phyloP scores from a whole-genome alignment of 1,140 invertebrate species.

The Drosophila jambulina region DNA sequence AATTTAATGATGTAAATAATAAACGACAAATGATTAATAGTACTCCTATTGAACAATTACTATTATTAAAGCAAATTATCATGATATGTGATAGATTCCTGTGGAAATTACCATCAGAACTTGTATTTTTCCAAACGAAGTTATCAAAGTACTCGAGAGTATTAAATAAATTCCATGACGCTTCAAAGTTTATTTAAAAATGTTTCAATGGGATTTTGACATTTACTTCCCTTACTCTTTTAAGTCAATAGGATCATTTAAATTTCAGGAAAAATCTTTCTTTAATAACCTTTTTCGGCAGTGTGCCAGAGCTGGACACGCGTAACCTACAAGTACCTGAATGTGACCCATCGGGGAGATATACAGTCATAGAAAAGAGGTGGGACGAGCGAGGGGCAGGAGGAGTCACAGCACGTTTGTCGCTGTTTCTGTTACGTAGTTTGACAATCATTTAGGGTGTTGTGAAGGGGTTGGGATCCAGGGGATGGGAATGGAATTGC shows the following conservation, averaged over 20 bases:
- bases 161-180: background rate
- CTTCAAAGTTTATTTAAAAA: background rate
- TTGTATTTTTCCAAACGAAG: background rate
- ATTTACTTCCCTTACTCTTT: too few species aligned
- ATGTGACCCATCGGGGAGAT: background rate
- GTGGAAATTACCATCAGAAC: background rate
- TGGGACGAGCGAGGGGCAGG: background rate
- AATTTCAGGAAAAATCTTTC: background rate
- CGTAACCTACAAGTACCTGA: constrained; percentile 18
- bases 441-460: constrained; percentile 17
- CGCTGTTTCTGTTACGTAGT: constrained; percentile 32
- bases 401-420: constrained; percentile 26
- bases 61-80: background rate
- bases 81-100: too few species aligned
- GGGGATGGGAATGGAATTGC: background rate
- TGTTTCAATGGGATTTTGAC: background rate
- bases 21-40: background rate
- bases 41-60: background rate
- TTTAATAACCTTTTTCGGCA: background rate
- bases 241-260: background rate
- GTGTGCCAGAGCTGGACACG: background rate
- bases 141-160: background rate
- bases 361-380: background rate
- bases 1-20: constrained; percentile 4
- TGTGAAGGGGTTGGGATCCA: background rate